Percentiles rank a stretch among this genome's conserved stretches.
These are phyloP conservation scores for Cotesia congregata DNA, from an alignment of 2,888 invertebrate genomes.

Conservation along the genomic window DNA sequence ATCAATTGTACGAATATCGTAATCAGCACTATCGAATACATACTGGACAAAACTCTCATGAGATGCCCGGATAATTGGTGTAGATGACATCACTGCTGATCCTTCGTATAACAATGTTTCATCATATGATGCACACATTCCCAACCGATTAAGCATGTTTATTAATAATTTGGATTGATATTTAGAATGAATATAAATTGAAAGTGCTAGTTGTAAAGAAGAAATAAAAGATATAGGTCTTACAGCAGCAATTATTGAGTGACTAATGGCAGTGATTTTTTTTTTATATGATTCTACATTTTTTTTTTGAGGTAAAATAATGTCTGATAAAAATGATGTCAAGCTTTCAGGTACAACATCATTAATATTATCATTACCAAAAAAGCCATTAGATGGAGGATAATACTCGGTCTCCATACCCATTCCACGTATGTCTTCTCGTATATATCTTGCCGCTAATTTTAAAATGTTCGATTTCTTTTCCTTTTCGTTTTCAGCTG, in stretches of 20 bases:
- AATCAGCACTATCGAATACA: conserved; percentile 27
- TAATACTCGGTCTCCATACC: neutral
- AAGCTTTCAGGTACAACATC: conserved; percentile 12
- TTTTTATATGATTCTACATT: neutral
- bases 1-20: conserved; percentile 9
- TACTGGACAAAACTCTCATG: neutral
- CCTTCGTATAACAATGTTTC: neutral
- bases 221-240: conserved; percentile 25
- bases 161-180: conserved; percentile 13
- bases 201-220: conserved; percentile 15
- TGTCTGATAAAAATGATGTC: neutral
- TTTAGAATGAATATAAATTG: conserved; percentile 32
- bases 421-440: conserved; percentile 15
- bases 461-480: conserved; percentile 3
- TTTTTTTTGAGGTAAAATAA: conserved; percentile 21
- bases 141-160: neutral
- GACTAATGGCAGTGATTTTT: conserved; percentile 16
- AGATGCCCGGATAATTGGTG: neutral
- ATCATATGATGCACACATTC: neutral
- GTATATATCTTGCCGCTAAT: conserved; percentile 25
- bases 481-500: conserved; percentile 11
- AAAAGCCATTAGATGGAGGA: conserved; percentile 28
- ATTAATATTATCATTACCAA: conserved; percentile 4
- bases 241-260: conserved; percentile 25
- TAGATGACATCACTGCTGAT: neutral